Conservation (phyloP, 2,888 invertebrate genomes). For the Dryobotodes eremita region DNA sequence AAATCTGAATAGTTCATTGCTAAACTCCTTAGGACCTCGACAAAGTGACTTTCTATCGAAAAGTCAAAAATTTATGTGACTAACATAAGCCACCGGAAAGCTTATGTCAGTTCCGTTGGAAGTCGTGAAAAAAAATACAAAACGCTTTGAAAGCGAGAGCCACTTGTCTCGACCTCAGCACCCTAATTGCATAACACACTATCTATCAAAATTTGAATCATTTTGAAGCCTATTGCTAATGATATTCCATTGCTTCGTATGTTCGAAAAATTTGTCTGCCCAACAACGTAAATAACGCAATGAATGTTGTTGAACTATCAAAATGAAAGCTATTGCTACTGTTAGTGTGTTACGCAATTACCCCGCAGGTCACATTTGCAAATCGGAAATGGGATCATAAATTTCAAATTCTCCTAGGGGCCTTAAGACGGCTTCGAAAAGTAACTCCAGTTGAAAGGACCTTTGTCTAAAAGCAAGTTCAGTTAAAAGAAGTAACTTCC, state of each 20-base stretch:
- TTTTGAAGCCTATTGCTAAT: too few relatives aligned
- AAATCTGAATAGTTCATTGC: slow-evolving; percentile 9
- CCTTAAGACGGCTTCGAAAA: neutral
- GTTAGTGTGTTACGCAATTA: too few relatives aligned
- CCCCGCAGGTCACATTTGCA: neutral
- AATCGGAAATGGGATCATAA: neutral
- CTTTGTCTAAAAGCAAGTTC: slow-evolving; percentile 14
- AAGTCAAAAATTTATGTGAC: neutral
- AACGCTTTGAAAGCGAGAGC: neutral
- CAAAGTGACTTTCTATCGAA: neutral
- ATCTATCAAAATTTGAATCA: too few relatives aligned
- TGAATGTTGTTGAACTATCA: too few relatives aligned
- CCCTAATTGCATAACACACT: too few relatives aligned
- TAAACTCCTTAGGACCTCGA: neutral
- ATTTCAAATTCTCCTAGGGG: neutral
- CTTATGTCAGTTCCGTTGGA: neutral
- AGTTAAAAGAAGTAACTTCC: neutral
- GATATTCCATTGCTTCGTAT: too few relatives aligned
- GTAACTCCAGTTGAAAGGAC: neutral
- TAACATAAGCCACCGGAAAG: neutral
- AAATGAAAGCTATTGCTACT: too few relatives aligned
- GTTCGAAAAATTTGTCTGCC: too few relatives aligned
- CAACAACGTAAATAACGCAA: too few relatives aligned
- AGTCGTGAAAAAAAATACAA: neutral
- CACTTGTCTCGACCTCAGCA: neutral